Percentiles rank a stretch among this genome's conserved stretches.
phyloP scores from a whole-genome alignment of 1,140 invertebrate species.

The Melanaphis sacchari region DNA sequence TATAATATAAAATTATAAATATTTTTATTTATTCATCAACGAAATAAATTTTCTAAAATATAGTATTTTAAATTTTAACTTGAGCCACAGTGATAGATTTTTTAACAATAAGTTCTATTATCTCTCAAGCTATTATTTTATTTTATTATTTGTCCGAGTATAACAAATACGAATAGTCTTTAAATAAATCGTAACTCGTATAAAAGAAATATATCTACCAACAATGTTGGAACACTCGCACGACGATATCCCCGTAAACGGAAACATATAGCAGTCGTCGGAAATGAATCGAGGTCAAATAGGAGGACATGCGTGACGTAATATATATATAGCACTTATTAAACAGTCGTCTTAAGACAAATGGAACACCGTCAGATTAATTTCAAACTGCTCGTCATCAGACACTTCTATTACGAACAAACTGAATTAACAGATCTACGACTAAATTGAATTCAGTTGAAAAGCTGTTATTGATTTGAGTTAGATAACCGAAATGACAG shows the following conservation, averaged over 20 bases:
- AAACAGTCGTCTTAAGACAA: not conserved
- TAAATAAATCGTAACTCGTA: not conserved
- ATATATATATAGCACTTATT: not conserved
- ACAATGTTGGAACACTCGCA: not conserved
- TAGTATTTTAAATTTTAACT: not conserved
- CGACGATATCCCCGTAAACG: not conserved
- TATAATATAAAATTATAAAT: not conserved
- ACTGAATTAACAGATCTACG: not conserved
- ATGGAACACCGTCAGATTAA: not conserved
- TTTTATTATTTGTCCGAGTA: not conserved
- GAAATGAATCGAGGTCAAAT: not conserved
- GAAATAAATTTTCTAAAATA: not conserved
- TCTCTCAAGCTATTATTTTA: not conserved
- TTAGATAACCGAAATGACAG: not conserved
- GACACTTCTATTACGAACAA: slow-evolving; percentile 23
- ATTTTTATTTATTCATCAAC: not conserved
- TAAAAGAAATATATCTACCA: not conserved
- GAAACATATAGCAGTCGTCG: not conserved
- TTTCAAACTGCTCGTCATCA: not conserved
- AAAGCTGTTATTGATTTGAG: not conserved
- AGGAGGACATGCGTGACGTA: not conserved
- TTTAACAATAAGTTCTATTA: not conserved
- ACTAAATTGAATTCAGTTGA: not conserved
- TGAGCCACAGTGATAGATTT: not conserved
- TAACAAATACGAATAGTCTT: not conserved